Evolutionary conservation across 2,888 invertebrate genomes (phyloP), one percentile per base, ranked within the genome.

Genomic region (Drosophila austrosaltans): DNA sequence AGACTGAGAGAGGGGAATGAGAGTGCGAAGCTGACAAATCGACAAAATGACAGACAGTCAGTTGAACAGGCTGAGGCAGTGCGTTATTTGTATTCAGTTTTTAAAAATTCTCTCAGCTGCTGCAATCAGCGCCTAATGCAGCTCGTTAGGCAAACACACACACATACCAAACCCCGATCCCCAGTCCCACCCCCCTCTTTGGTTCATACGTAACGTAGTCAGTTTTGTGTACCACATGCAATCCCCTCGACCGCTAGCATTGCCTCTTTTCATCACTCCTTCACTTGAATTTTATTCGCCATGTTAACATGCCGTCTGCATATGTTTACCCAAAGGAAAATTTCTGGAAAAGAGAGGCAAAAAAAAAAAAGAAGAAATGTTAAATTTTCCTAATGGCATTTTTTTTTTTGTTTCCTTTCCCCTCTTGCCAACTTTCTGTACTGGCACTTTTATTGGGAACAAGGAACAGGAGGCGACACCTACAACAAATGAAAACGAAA

Each of bases 41-140:
- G 22, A 42, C 42, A 48, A 10, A 8, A 10, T 12, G 22, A 48
- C 44, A 54, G 68, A 63, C 56, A 39, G 36, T 66, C 48, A 25
- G 48, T 25, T 48, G 48, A 48, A 10, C 10, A 44, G 20, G 44
- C 44, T 44, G 54, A 63, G 61, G 40, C 56, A 60, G 58, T 61
- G 66, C 56, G 36, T 39, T 59, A 58, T 66, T 57, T 53, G 2
- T 48, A 63, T 36, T 48, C 67, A 42, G 48, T 48, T 53, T 60
- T 61, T 54, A 30, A 28, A 30, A 56, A 56, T 62, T 25, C 48
- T 16, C 64, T 66, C 72, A 40, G 69, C 74, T 56, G 72, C 69
- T 76, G 82, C 85, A 89, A 86, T 89, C 86, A 89, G 72, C 78
- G 82, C 72, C 75, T 78, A 87, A 85, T 87, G 86, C 87, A 87